Base-by-base conservation (phyloP, 2,888 invertebrate genomes). In the Thera obeliscata region DNA sequence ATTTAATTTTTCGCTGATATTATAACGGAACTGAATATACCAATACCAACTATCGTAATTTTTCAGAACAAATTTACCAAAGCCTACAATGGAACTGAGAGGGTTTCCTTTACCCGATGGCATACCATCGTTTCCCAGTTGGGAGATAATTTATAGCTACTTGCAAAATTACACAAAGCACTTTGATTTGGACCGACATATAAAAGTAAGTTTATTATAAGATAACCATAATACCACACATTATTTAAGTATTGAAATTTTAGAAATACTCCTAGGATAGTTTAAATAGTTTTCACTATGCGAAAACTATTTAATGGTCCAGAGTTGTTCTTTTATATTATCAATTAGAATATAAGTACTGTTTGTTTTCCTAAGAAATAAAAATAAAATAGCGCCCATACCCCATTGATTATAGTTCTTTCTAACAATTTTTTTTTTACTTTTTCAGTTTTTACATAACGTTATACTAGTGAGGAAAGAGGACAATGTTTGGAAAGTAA, bases 11-110 rank as follows among this genome's bases (percentile, higher is more conserved):
- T 22, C 22, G 22, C 22, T 22, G 22, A 22, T 22, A 22, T 22
- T 22, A 22, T 1, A 22, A 22, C 22, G 22, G 22, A 22, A 22
- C 1, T 22, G 22, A 22, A 22, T 22, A 22, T 22, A n/a, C n/a
- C n/a, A 1, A 22, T 22, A 22, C 22, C 22, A 22, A 22, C 22
- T 22, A 22, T 22, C 22, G 22, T 22, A 1, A 22, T 22, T 22
- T 86, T 86, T 55, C 76, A 93, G 93, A 64, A 90, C 93, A 4
- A 93, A 93, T 76, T 81, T 93, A 69, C 93, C 93, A n/a, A 93
- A 90, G 75, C 87, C 87, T 2, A 85, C 91, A 38, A 93, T 93
- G 93, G 88, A 89, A 74, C 78, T 93, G 0, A 79, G 78, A 64
- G 90, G 87, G 0, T 93, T 88, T 67, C 88, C 89, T 0, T 66